phyloP scores from a whole-genome alignment of 2,113 vertebrate species.

The mouse (Mus musculus) region GRCm39 chr12:64801001-64801500 shows the following conservation, averaged over 20 bases:
- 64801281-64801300: constrained; percentile 27
- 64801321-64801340: constrained; percentile 33
- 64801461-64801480: neutral
- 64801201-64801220: constrained; percentile 36
- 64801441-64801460: neutral
- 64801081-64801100: neutral
- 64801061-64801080: constrained; percentile 49
- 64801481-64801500: neutral
- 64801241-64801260: constrained; percentile 47
- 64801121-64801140: constrained; percentile 45
- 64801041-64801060: constrained; percentile 12
- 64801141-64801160: constrained; percentile 9
- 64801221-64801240: constrained; percentile 45
- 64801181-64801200: neutral
- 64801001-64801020: neutral
- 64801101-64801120: constrained; percentile 34
- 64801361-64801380: neutral
- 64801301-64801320: constrained; percentile 29
- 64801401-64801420: neutral
- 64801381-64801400: neutral
- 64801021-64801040: constrained; percentile 23
- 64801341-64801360: neutral
- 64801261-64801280: constrained; percentile 34
- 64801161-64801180: constrained; percentile 44
- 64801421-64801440: neutral